Evolutionary conservation across 2,113 vertebrate genomes (phyloP).

Genomic region (zebrafish (Danio rerio)): DNA sequence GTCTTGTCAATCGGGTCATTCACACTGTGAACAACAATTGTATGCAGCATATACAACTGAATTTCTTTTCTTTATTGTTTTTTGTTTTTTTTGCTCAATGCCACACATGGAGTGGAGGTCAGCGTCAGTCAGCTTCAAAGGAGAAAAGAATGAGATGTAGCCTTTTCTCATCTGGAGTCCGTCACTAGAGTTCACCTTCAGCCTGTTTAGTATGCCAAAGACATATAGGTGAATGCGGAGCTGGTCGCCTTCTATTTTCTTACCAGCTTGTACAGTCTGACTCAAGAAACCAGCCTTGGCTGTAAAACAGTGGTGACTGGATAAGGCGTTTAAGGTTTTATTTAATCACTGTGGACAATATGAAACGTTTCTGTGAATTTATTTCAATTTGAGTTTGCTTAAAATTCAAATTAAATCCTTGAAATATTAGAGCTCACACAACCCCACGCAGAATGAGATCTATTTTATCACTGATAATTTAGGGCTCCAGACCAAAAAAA

Average conservation of each 20-base stretch:
- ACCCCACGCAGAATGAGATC: neutral
- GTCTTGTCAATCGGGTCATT: conserved; percentile 55
- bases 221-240: neutral
- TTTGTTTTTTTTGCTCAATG: conserved; percentile 32
- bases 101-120: neutral
- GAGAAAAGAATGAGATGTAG: conserved; percentile 21
- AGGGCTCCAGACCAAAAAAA: neutral
- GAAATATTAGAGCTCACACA: neutral
- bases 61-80: neutral
- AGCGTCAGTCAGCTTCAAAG: conserved; percentile 35
- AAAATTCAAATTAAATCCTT: conserved; percentile 10
- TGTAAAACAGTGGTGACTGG: conserved; percentile 17
- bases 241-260: conserved; percentile 1
- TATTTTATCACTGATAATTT: conserved; percentile 22
- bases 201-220: conserved; percentile 43
- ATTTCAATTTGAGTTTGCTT: conserved; percentile 18
- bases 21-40: conserved; percentile 20
- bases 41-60: conserved; percentile 13
- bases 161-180: conserved; percentile 46
- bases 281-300: neutral
- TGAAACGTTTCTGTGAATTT: neutral
- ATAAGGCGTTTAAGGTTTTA: conserved; percentile 31
- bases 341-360: conserved; percentile 4
- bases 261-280: neutral
- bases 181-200: conserved; percentile 42